A percentile compares a stretch with the other conserved stretches of the same genome.
These are phyloP conservation scores for Atherinosoma microstoma DNA, from an alignment of 2,797 vertebrate genomes.

Conservation along the genomic window DNA sequence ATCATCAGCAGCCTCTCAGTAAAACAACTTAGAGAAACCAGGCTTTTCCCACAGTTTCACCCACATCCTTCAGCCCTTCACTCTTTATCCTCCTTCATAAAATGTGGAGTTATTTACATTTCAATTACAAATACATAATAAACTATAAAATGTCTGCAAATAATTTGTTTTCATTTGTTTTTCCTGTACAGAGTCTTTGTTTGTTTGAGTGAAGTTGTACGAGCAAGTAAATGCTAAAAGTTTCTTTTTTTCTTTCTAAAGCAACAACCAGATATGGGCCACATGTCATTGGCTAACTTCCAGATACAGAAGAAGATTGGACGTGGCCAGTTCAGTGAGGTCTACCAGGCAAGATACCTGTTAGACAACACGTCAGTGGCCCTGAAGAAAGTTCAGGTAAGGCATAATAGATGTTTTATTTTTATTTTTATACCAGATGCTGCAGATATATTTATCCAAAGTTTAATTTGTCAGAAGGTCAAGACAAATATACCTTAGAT, in stretches of 20 bases:
- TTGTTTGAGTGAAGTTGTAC: background rate
- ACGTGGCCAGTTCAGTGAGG: slow-evolving; percentile 97
- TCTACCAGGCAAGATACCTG: slow-evolving; percentile 92
- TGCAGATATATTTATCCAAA: background rate
- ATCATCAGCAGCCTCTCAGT: slow-evolving; percentile 42
- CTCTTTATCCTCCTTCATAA: slow-evolving; percentile 13
- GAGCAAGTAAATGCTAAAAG: background rate
- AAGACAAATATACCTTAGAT: background rate
- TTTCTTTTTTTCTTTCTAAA: slow-evolving; percentile 81
- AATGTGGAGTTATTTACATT: slow-evolving; percentile 12
- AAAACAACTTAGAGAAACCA: slow-evolving; percentile 43
- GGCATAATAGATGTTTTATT: slow-evolving; percentile 19
- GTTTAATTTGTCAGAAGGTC: slow-evolving; percentile 5
- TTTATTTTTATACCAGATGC: background rate
- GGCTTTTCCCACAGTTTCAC: slow-evolving; percentile 28
- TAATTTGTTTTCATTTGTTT: slow-evolving; percentile 3
- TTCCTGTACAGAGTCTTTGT: background rate
- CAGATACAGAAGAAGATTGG: slow-evolving; percentile 97
- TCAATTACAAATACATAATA: slow-evolving; percentile 3
- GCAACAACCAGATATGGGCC: slow-evolving; percentile 93
- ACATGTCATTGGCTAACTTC: slow-evolving; percentile 94
- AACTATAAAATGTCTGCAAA: slow-evolving; percentile 5
- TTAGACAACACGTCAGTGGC: slow-evolving; percentile 93
- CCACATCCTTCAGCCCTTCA: slow-evolving; percentile 26
- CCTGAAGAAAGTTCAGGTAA: slow-evolving; percentile 98